Base-by-base conservation (phyloP, 1,140 invertebrate genomes). In the Aricia agestis region DNA sequence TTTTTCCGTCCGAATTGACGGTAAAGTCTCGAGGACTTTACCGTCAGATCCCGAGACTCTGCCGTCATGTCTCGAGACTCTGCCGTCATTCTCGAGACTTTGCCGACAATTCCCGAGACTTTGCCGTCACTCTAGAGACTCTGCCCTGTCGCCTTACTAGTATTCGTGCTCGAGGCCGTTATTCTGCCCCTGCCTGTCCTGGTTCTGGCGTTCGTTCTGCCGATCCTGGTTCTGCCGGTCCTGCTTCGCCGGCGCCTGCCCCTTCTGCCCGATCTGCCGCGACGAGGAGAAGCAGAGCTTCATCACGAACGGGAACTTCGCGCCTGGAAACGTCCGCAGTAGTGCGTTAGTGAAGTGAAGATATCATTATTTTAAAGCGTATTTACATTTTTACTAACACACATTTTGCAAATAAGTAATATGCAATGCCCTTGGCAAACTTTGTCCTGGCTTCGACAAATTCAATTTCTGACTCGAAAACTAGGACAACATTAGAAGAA, bases 301-400 rank as follows among this genome's bases (percentile, higher is more conserved):
- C 96, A 99, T 97, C 79, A 98, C 97, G 93, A 98, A 99, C 72
- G 98, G 98, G 92, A 98, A 98, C 92, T 98, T 98, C 72, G 97
- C 97, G 89, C 96, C 97, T 98, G 93, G 15, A 94, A 85, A 72
- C 36, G 41, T 71, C 69, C n/a, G 10, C 36, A 58, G 13, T 11
- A 61, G 17, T 66, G 11, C 41, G 63, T 61, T 2, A 45, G 32
- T 59, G 68, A 32, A 32, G 6, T 3, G 6, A 32, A 32, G 32
- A 7, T 36, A 25, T 25, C 25, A n/a, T n/a, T n/a, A n/a, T n/a
- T n/a, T n/a, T n/a, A n/a, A n/a, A n/a, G n/a, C n/a, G n/a, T n/a
- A n/a, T n/a, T n/a, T n/a, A n/a, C n/a, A n/a, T n/a, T n/a, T n/a
- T n/a, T n/a, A n/a, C n/a, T n/a, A n/a, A n/a, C n/a, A n/a, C n/a